A percentile compares a stretch with the other conserved stretches of the same genome.
phyloP scores from a whole-genome alignment of 1,140 invertebrate species.

The Wasmannia auropunctata region DNA sequence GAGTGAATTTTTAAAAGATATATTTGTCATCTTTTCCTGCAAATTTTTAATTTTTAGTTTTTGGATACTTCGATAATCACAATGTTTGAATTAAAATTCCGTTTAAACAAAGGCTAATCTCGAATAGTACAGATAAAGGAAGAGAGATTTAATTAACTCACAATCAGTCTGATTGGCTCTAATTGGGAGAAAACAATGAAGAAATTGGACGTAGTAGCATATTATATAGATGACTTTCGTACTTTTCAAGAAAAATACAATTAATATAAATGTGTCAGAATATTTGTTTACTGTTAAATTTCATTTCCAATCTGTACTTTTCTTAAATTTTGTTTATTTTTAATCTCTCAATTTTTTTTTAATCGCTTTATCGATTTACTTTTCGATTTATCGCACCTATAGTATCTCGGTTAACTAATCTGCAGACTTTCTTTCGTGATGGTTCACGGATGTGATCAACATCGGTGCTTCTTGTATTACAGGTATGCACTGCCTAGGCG shows the following conservation, averaged over 20 bases:
- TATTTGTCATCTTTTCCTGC: neutral
- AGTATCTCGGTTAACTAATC: neutral
- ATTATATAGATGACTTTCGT: neutral
- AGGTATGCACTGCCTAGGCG: conserved; percentile 85
- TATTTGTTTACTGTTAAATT: neutral
- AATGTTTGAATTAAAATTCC: neutral
- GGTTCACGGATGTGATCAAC: neutral
- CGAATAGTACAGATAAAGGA: neutral
- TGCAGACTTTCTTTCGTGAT: neutral
- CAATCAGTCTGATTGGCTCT: neutral
- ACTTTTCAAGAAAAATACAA: neutral
- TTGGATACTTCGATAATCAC: neutral
- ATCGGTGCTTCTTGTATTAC: conserved; percentile 35
- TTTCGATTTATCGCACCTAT: neutral
- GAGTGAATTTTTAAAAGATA: neutral
- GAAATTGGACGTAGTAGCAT: neutral
- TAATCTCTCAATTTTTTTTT: neutral
- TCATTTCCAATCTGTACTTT: neutral
- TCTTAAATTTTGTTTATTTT: neutral
- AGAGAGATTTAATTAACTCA: conserved; percentile 25
- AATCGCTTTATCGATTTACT: too few species aligned
- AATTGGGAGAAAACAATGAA: neutral
- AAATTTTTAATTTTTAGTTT: neutral
- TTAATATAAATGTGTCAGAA: neutral
- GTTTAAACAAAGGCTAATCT: neutral